Percentiles rank a stretch among this genome's conserved stretches.
Conservation (phyloP, 2,113 vertebrate species). For the Xenotilapia longispinis region DNA sequence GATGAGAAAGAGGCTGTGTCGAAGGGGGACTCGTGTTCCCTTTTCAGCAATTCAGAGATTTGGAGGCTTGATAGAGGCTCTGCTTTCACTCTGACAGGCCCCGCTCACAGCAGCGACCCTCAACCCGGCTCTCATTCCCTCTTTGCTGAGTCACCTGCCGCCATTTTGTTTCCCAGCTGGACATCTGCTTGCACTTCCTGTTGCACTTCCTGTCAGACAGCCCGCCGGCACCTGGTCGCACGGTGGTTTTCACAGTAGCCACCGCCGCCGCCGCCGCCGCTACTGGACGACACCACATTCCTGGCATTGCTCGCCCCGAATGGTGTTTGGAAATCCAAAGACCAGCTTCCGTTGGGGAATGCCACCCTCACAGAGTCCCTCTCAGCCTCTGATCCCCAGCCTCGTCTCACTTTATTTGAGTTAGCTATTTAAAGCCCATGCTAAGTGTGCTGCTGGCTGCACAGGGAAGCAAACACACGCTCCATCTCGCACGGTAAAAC, state of each 20-base stretch:
- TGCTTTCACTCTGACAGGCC: background rate
- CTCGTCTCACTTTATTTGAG: conserved; percentile 64
- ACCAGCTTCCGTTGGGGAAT: conserved; percentile 62
- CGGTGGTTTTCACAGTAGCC: conserved; percentile 30
- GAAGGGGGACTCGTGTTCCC: conserved; percentile 21
- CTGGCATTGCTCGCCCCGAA: conserved; percentile 52
- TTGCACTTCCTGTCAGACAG: conserved; percentile 39
- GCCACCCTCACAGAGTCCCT: conserved; percentile 59
- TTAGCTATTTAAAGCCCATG: conserved; percentile 62
- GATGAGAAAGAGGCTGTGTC: conserved; percentile 7
- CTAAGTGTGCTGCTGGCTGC: conserved; percentile 51
- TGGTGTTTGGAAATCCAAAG: conserved; percentile 51
- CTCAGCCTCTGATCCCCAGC: conserved; percentile 55
- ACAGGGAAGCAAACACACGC: conserved; percentile 36
- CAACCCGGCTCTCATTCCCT: background rate
- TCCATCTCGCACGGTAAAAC: conserved; percentile 38
- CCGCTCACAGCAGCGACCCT: background rate
- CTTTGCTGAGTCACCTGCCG: conserved; percentile 53
- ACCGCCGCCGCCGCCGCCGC: background rate
- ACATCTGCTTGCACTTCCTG: conserved; percentile 40
- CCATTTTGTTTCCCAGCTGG: conserved; percentile 39
- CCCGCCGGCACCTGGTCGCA: conserved; percentile 30
- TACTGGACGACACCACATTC: conserved; percentile 56
- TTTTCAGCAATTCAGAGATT: conserved; percentile 18
- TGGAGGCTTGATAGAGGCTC: background rate